phyloP scores from a whole-genome alignment of 2,797 vertebrate species.

The Catostomus latipinnis region DNA sequence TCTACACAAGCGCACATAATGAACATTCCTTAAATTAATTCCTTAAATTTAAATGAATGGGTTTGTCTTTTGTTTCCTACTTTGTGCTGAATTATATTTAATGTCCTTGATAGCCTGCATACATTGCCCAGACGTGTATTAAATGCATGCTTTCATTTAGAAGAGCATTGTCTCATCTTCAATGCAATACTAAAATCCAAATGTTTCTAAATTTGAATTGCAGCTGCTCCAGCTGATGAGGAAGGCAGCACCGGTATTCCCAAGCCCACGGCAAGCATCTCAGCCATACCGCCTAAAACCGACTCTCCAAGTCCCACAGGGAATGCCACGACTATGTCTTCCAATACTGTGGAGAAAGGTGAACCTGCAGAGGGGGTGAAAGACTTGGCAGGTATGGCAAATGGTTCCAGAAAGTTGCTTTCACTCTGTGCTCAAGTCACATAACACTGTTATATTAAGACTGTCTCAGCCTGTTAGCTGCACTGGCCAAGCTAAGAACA shows the following conservation, averaged over 20 bases:
- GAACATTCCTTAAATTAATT: no score
- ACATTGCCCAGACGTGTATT: no score
- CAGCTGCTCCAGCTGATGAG: conserved; percentile 58
- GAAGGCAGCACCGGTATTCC: conserved; percentile 52
- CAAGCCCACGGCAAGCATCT: conserved; percentile 47
- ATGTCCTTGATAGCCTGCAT: no score
- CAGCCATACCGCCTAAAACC: conserved; percentile 40
- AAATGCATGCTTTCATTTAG: neutral
- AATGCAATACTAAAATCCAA: no score
- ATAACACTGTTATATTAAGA: conserved; percentile 3
- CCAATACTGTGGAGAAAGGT: conserved; percentile 51
- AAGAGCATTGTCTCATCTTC: no score
- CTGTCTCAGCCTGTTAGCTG: neutral
- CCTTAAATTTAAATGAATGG: no score
- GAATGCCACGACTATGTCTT: conserved; percentile 39
- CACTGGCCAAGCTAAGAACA: conserved; percentile 12
- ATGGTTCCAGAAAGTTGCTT: neutral
- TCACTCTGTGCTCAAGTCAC: conserved; percentile 4
- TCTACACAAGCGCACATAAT: neutral
- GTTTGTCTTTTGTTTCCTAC: no score
- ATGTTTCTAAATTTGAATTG: conserved; percentile 49
- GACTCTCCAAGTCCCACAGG: conserved; percentile 55
- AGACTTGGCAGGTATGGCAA: conserved; percentile 71
- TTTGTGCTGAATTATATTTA: no score
- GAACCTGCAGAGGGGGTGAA: conserved; percentile 53